Base-by-base conservation (phyloP, 2,888 invertebrate genomes). In the Pheosia gnoma region DNA sequence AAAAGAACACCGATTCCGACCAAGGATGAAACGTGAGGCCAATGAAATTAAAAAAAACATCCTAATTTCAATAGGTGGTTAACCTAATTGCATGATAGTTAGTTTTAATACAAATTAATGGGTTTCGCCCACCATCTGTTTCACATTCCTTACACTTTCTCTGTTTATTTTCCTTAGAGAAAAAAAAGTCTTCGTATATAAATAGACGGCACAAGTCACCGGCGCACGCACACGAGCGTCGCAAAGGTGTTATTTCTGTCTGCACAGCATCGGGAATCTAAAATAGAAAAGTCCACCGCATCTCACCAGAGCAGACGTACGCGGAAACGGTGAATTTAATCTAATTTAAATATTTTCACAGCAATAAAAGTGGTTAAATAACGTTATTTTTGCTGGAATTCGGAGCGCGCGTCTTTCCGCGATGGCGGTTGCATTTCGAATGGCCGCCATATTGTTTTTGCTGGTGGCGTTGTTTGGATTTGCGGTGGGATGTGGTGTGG, bases 401-500 rank as follows among this genome's bases (percentile, higher is more conserved):
- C 39, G 59, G 63, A 59, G 61, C 59, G 68, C 63, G 77, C 88
- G 85, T 84, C 79, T 76, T 65, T 57, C 67, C 71, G 66, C 66
- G 57, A 91, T 91, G 90, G 79, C 71, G 78, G 78, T 72, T 69
- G 62, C 67, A 60, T 63, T 68, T 67, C 80, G 68, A 88, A 75
- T 91, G 87, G 72, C 86, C 71, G 87, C 90, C 89, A 91, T 93
- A 65, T 91, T 93, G 82, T 68, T 89, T 86, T 86, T 89, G n/a
- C 9, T 68, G 11, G 11, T 69, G 63, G 71, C 72, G 62, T 72
- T 80, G 63, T 74, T 81, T 64, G 71, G 75, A 72, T 71, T 78
- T 61, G 74, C 70, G 39, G 63, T 66, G 57, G 94, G 94, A 59
- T 97, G 97, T 90, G 95, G 96, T 71, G 95, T 96, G 64, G 96